Base-by-base conservation (phyloP, 2,113 vertebrate species). In the Stegostoma tigrinum region DNA sequence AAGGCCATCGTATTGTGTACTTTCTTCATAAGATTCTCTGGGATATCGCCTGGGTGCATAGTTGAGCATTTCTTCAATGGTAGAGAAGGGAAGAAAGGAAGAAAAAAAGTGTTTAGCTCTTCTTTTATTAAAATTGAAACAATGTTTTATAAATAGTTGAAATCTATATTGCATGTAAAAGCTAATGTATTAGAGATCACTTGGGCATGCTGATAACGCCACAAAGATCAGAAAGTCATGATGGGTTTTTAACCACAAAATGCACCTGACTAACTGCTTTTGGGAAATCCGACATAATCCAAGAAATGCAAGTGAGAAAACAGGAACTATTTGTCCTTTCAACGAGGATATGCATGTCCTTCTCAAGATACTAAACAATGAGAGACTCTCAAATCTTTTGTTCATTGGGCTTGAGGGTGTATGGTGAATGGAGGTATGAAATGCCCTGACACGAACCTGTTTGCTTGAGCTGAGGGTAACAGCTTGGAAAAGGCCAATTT, bases 51-150 rank as follows among this genome's bases (percentile, higher is more conserved):
- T 95, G 67, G 94, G 45, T 95, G 94, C 67, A 95, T 95, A 95
- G 94, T 95, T 95, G 94, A 72, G 94, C 66, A 95, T 72, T 95
- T 95, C 94, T 95, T 95, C 94, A 95, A 95, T 95, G 94, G 45
- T 5, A 95, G 42, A 95, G 87, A 34, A 52, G 91, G 94, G 68
- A 72, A 72, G 93, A 95, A 95, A 95, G 94, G 94, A 95, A 95
- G 94, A 95, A 95, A 95, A 95, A 95, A 52, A 72, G 68, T 70
- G 67, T 95, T 95, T 95, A 95, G 94, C 94, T 95, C 72, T 72
- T 90, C 87, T 90, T 72, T 95, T 95, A 95, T 95, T 72, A 95
- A 72, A 95, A 95, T 95, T 30, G 2, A 72, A 95, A 95, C 45
- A 72, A 72, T 30, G 48, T 2, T 95, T 48, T 52, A 93, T 48